phyloP scores from a whole-genome alignment of 2,113 vertebrate species.

The Notiomystis cincta region DNA sequence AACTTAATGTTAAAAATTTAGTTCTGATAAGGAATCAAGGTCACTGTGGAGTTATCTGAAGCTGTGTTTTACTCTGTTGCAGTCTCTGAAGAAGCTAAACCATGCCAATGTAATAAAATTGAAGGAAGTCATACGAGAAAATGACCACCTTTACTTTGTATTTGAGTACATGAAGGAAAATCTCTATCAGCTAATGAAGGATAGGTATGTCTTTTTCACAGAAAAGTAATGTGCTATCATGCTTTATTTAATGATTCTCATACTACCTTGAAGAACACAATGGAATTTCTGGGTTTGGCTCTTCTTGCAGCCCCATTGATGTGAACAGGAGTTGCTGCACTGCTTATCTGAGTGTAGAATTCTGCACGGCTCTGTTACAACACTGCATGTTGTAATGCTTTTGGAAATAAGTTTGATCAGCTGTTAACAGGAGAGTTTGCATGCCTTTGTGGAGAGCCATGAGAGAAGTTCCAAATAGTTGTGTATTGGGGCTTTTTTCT shows the following conservation, averaged over 20 bases:
- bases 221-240: not conserved
- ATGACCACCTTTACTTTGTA: constrained; percentile 96
- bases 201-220: constrained; percentile 79
- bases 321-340: not conserved
- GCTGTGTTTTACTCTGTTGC: not conserved
- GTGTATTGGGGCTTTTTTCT: not conserved
- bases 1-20: not conserved
- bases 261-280: not conserved
- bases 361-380: not conserved
- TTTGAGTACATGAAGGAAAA: constrained; percentile 99
- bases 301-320: not conserved
- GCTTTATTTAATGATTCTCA: not conserved
- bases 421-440: not conserved
- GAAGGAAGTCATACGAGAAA: constrained; percentile 97
- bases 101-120: constrained; percentile 96
- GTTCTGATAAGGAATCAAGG: not conserved
- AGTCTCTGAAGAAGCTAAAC: constrained; percentile 98
- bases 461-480: not conserved
- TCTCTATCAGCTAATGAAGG: constrained; percentile 98
- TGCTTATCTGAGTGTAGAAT: not conserved
- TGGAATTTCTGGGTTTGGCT: not conserved
- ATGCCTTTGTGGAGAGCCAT: not conserved
- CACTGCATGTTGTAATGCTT: not conserved
- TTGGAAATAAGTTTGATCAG: not conserved
- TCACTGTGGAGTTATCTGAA: not conserved